phyloP scores from a whole-genome alignment of 2,797 vertebrate species.

The Nannoperca australis region DNA sequence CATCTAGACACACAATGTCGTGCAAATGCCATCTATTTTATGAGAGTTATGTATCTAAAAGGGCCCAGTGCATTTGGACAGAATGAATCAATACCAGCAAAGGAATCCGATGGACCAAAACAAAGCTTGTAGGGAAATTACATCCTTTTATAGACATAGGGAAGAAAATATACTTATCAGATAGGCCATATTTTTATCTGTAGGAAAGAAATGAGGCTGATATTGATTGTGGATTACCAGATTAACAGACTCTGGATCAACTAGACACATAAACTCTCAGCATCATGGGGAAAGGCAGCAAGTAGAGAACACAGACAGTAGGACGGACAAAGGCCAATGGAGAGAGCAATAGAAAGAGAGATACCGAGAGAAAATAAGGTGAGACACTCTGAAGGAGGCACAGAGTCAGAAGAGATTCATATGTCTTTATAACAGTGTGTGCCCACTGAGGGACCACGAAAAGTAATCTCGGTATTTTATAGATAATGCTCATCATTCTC shows the following conservation, averaged over 20 bases:
- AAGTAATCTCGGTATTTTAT: constrained; percentile 22
- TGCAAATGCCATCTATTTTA: constrained; percentile 36
- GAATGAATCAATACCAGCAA: constrained; percentile 51
- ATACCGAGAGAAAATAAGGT: constrained; percentile 39
- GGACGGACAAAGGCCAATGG: constrained; percentile 26
- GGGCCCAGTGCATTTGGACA: constrained; percentile 12
- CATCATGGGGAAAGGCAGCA: constrained; percentile 43
- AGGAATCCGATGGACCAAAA: constrained; percentile 59
- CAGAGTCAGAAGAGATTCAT: constrained; percentile 42
- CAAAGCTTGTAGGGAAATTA: constrained; percentile 41
- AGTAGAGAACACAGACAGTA: constrained; percentile 43
- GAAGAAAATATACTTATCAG: constrained; percentile 72
- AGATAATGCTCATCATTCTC: constrained; percentile 34
- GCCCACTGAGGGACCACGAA: constrained; percentile 2
- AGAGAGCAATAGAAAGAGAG: constrained; percentile 38
- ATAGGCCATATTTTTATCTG: constrained; percentile 65
- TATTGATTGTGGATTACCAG: constrained; percentile 75
- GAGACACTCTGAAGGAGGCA: constrained; percentile 32
- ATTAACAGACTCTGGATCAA: constrained; percentile 71
- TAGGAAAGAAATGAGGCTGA: constrained; percentile 55
- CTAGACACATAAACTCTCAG: constrained; percentile 42
- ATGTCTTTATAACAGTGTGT: constrained; percentile 31
- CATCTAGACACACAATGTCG: background rate
- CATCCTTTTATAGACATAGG: constrained; percentile 45
- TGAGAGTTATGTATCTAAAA: constrained; percentile 13